Evolutionary conservation across 2,113 vertebrate species (phyloP).

Genomic region (Raphicerus campestris): DNA sequence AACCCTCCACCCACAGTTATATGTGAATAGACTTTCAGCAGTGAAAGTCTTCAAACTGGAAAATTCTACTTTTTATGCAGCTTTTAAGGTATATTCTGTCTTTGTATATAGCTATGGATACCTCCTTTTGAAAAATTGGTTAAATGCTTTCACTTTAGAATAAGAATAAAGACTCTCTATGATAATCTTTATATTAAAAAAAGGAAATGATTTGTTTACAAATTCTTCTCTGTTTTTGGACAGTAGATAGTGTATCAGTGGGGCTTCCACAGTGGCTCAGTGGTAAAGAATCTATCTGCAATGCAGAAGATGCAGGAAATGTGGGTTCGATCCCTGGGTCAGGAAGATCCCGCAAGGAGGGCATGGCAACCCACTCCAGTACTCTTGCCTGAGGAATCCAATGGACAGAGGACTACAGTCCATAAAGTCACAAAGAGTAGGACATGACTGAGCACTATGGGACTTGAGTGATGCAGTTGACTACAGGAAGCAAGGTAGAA

Average conservation of each 20-base stretch:
- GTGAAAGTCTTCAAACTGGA: constrained; percentile 5
- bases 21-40: background rate
- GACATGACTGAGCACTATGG: background rate
- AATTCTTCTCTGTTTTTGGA: background rate
- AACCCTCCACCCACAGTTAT: background rate
- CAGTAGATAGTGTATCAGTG: background rate
- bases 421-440: background rate
- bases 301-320: background rate
- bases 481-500: background rate
- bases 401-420: background rate
- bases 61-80: constrained; percentile 15
- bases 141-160: background rate
- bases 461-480: background rate
- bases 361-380: background rate
- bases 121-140: background rate
- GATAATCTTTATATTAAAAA: background rate
- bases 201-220: constrained; percentile 1
- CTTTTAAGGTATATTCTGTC: background rate
- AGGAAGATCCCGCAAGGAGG: background rate
- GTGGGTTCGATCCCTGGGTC: background rate
- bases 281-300: background rate
- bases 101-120: background rate
- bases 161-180: background rate
- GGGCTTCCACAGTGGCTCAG: background rate
- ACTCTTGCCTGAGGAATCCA: background rate